Base-by-base conservation (phyloP, 2,113 vertebrate genomes). In the Ammospiza nelsoni region DNA sequence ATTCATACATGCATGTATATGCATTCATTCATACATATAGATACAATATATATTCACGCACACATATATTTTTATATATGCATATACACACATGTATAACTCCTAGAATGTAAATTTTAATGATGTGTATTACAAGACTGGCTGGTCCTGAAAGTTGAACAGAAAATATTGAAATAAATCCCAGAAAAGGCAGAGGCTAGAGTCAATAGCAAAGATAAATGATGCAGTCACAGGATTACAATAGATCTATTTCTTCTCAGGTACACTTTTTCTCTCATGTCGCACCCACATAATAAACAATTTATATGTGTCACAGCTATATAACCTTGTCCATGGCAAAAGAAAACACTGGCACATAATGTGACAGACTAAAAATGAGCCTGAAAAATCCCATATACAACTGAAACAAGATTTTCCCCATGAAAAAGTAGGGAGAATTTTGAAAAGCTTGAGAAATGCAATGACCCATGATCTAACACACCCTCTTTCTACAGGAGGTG, bases 1-100 rank as follows among this genome's bases (percentile, higher is more conserved):
- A 43, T 6, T 22, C 10, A 37, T n/a, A 43, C 6, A 43, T 7
- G 28, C 43, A 44, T 44, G 43, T 19, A 19, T 44, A 44, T 44
- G 43, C 43, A 44, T 18, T 44, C 43, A 44, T 44, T 44, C 43
- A 44, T 44, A 18, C 43, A 44, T 44, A 44, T 18, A 44, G 17
- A 44, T 25, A 31, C 35, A 51, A 51, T 22, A 54, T 23, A 19
- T 8, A 33, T n/a, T 5, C 17, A 18, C 2, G 19, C 11, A 5
- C n/a, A 67, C 3, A 25, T 6, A 3, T 43, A 52, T 28, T 79
- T 35, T 33, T 57, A 37, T 27, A 17, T 7, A n/a, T n/a, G 8
- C 20, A 14, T 4, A 33, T 12, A 6, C 39, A 67, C 12, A 11
- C 5, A 18, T 0, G 0, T 21, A 0, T 12, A 67, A 51, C 8